A percentile compares a stretch with the other conserved stretches of the same genome.
Conservation (phyloP, 2,888 invertebrate genomes). For the Pyrrhosoma nymphula region DNA sequence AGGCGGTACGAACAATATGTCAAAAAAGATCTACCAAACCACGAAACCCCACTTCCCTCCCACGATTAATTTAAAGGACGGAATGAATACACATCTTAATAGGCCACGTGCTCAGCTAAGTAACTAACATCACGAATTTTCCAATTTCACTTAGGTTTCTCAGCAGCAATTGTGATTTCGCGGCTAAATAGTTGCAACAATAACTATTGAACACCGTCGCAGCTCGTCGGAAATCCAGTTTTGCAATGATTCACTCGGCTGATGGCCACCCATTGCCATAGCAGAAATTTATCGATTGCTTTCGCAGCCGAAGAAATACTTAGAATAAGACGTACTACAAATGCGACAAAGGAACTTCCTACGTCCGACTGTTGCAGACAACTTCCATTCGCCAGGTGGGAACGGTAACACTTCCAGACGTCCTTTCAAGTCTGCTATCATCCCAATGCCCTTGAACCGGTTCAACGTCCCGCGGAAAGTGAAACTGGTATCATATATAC, state of each 20-base stretch:
- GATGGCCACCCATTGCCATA: background rate
- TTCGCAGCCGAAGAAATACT: background rate
- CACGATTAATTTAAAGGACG: background rate
- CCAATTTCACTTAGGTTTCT: too few species aligned
- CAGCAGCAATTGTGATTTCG: too few species aligned
- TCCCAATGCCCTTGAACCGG: slow-evolving; percentile 61
- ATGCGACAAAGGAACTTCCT: too few species aligned
- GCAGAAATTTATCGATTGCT: background rate
- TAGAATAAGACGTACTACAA: too few species aligned
- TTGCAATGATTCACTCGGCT: too few species aligned
- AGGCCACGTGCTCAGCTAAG: background rate
- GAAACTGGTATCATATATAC: slow-evolving; percentile 69
- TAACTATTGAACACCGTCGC: too few species aligned
- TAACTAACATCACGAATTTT: too few species aligned
- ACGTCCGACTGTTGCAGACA: background rate
- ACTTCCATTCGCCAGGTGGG: background rate
- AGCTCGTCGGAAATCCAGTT: too few species aligned
- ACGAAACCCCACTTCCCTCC: background rate
- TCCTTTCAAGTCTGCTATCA: slow-evolving; percentile 55
- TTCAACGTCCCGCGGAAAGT: slow-evolving; percentile 72
- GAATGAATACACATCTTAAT: background rate
- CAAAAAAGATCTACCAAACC: background rate
- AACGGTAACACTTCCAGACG: slow-evolving; percentile 53
- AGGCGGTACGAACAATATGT: background rate
- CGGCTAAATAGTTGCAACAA: too few species aligned